Conservation (phyloP, 2,888 invertebrate genomes). For the Thymelicus lineola region DNA sequence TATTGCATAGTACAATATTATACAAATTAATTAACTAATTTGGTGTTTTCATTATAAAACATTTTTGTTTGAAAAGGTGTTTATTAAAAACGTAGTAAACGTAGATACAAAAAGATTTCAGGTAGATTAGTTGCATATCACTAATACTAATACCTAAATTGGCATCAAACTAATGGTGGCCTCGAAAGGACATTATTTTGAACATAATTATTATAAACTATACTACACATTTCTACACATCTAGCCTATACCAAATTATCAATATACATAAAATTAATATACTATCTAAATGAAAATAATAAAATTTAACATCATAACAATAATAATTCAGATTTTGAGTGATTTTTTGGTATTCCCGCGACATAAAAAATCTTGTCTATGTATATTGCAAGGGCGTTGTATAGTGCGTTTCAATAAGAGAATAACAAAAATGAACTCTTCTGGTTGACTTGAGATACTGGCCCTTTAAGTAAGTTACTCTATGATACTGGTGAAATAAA, state of each 20-base stretch:
- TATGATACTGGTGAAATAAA: no score
- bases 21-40: constrained; percentile 48
- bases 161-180: constrained; percentile 24
- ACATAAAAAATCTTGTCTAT: no score
- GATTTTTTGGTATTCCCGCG: no score
- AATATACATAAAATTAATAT: background rate
- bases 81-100: constrained; percentile 35
- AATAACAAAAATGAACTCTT: no score
- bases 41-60: constrained; percentile 21
- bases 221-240: background rate
- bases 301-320: background rate
- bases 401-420: no score
- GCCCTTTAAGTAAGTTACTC: no score
- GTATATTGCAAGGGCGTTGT: no score
- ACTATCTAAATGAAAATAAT: constrained; percentile 3
- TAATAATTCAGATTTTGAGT: background rate
- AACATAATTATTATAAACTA: background rate
- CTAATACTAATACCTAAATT: constrained; percentile 32
- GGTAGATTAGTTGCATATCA: constrained; percentile 32
- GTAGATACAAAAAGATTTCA: constrained; percentile 25
- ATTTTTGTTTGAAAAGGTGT: constrained; percentile 18
- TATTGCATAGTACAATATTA: constrained; percentile 56
- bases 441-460: no score
- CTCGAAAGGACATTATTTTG: background rate
- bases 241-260: background rate